A percentile compares a stretch with the other conserved stretches of the same genome.
phyloP scores from a whole-genome alignment of 2,888 invertebrate species.

The Cheilosia vulpina region DNA sequence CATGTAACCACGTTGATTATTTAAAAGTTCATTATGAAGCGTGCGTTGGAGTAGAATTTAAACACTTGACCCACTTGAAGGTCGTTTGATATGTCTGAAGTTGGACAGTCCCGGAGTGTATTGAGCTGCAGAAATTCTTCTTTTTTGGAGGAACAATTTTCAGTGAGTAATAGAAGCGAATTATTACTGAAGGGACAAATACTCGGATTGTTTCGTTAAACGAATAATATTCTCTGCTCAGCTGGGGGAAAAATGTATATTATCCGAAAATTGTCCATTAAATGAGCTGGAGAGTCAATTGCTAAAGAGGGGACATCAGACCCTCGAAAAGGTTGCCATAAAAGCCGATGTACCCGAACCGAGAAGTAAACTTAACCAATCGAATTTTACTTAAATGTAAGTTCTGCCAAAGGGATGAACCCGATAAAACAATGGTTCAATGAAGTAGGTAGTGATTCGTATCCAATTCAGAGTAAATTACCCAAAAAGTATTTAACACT shows the following conservation, averaged over 20 bases:
- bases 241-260: background rate
- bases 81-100: conserved; percentile 7
- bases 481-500: conserved; percentile 41
- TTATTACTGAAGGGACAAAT: conserved; percentile 2
- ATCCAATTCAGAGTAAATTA: conserved; percentile 38
- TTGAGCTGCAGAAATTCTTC: too few relatives aligned
- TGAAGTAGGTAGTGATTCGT: conserved; percentile 27
- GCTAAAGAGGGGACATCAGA: conserved; percentile 2
- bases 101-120: background rate
- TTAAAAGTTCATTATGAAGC: conserved; percentile 31
- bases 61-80: conserved; percentile 52
- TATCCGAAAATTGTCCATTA: conserved; percentile 19
- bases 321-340: conserved; percentile 35
- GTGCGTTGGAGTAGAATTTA: conserved; percentile 51
- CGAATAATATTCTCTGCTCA: conserved; percentile 1
- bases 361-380: conserved; percentile 27
- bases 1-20: conserved; percentile 42
- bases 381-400: conserved; percentile 3
- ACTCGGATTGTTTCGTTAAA: background rate
- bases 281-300: conserved; percentile 29
- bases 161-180: too few relatives aligned
- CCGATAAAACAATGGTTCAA: conserved; percentile 13
- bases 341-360: conserved; percentile 50
- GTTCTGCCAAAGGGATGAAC: background rate
- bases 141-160: too few relatives aligned